Evolutionary conservation across 1,140 invertebrate species (phyloP), one percentile per base, ranked within the genome.

Genomic region (Drosophila burlai): DNA sequence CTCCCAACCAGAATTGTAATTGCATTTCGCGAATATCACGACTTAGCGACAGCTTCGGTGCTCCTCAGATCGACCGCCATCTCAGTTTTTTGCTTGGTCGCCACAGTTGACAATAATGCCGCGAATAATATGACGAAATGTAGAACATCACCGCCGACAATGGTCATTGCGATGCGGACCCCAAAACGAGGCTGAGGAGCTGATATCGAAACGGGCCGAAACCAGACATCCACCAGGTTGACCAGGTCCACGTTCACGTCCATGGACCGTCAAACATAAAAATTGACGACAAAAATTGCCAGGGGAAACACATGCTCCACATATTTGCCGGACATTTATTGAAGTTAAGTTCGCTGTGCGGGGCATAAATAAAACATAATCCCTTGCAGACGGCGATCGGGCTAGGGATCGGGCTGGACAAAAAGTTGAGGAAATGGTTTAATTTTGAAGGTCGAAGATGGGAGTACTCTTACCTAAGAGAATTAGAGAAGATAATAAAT

Each of bases 311-410:
- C 91, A 92, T 92, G 91, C 91, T 92, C 91, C 91, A 92, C 91
- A 92, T 92, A 92, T 91, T 92, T 92, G 91, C 85, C 81, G 89
- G 91, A 92, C 91, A 92, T 92, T 92, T 92, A 92, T 92, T 92
- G 91, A 90, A 92, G 91, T 91, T 92, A 92, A 92, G 89, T 92
- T 92, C 80, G 83, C 80, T 80, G 74, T 76, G 78, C 67, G 80
- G 79, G 73, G 79, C 91, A 92, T 92, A 92, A 92, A 92, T 92
- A 92, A 92, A 92, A 92, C 91, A 92, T 92, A 92, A 91, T 92
- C 82, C 86, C 81, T 90, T 75, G 60, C 78, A 42, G 68, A 55
- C 64, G n/a, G n/a, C 47, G 75, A 82, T 82, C 75, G 46, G 18
- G 34, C 49, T 50, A 60, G 47, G 29, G 46, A 57, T 46, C 55